A percentile compares a stretch with the other conserved stretches of the same genome.
These are phyloP conservation scores for Dolichallabes microphthalmus DNA, from an alignment of 2,113 vertebrate genomes.

Conservation along the genomic window DNA sequence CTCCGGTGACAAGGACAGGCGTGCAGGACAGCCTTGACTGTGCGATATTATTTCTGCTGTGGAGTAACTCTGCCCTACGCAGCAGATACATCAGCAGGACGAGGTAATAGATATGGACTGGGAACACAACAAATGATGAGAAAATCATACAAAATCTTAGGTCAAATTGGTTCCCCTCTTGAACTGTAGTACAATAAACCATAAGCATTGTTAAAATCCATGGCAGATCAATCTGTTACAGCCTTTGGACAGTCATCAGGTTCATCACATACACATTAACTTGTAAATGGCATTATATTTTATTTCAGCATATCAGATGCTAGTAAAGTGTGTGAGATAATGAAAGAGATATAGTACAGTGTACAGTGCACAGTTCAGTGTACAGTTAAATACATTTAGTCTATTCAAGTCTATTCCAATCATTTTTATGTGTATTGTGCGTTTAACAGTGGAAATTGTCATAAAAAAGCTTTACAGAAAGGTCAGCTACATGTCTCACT, in stretches of 20 bases:
- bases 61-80: slow-evolving; percentile 16
- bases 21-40: slow-evolving; percentile 37
- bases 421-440: too few relatives aligned
- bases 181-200: not conserved
- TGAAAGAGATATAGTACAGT: not conserved
- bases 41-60: slow-evolving; percentile 40
- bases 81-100: slow-evolving; percentile 28
- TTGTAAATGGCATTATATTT: not conserved
- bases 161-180: not conserved
- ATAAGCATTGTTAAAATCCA: not conserved
- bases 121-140: slow-evolving; percentile 2
- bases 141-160: not conserved
- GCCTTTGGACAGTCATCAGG: not conserved
- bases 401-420: too few relatives aligned
- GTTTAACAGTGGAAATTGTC: too few relatives aligned
- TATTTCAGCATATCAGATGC: slow-evolving; percentile 3
- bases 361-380: not conserved
- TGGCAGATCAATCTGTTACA: not conserved
- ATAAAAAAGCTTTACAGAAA: too few relatives aligned
- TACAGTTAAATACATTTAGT: not conserved
- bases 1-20: slow-evolving; percentile 62
- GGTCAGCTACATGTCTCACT: not conserved
- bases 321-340: not conserved
- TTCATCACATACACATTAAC: slow-evolving; percentile 6
- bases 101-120: slow-evolving; percentile 4